Percentiles rank a stretch among this genome's conserved stretches.
Evolutionary conservation across 2,888 invertebrate species (phyloP).

Genomic region (Laspeyria flexula): DNA sequence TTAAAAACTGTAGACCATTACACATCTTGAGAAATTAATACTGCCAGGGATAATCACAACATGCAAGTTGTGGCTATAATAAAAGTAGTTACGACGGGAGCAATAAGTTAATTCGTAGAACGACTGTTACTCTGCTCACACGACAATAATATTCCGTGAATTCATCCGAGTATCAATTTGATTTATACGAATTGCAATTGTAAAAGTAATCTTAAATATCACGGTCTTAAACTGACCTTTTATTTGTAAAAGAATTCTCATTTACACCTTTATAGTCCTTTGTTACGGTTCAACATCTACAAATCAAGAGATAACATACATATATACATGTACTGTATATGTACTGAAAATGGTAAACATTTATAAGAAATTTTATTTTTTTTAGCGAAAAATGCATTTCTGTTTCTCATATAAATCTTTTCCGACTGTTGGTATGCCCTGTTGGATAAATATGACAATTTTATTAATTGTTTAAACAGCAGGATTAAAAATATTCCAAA

Average conservation of each 20-base stretch:
- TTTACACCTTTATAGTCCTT: slow-evolving; percentile 58
- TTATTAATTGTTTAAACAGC: slow-evolving; percentile 6
- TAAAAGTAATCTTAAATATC: slow-evolving; percentile 59
- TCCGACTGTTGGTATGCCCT: slow-evolving; percentile 6
- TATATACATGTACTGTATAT: slow-evolving; percentile 20
- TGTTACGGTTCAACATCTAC: slow-evolving; percentile 48
- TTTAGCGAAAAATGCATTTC: slow-evolving; percentile 26
- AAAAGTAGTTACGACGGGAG: neutral
- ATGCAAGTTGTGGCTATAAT: too few species aligned
- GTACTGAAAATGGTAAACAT: slow-evolving; percentile 43
- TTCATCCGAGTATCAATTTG: slow-evolving; percentile 36
- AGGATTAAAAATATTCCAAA: neutral
- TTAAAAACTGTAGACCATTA: too few species aligned
- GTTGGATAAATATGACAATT: slow-evolving; percentile 11
- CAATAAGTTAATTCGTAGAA: slow-evolving; percentile 17
- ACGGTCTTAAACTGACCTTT: slow-evolving; percentile 58
- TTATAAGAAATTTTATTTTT: slow-evolving; percentile 39
- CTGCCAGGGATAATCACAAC: too few species aligned
- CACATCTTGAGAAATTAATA: too few species aligned
- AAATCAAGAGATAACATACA: slow-evolving; percentile 54
- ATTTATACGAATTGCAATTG: slow-evolving; percentile 43
- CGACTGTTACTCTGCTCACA: slow-evolving; percentile 11
- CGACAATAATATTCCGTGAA: slow-evolving; percentile 25
- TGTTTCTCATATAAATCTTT: slow-evolving; percentile 29
- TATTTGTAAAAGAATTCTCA: slow-evolving; percentile 53